These are phyloP conservation scores for Dryas iulia DNA, from an alignment of 1,140 invertebrate species.

Conservation along the genomic window DNA sequence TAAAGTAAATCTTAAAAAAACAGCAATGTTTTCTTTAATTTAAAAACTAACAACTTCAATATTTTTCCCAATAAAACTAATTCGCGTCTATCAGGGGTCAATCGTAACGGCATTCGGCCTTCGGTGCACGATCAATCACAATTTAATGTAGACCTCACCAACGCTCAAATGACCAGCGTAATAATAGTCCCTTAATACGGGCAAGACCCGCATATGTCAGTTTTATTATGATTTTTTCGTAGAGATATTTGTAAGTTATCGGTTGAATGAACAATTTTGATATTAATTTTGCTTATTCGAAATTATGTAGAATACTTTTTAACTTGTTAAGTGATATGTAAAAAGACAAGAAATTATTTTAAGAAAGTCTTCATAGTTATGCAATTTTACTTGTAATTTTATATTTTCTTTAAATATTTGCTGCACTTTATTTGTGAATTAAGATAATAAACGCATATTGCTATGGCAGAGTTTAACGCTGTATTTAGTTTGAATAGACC, in stretches of 20 bases:
- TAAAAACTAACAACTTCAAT: slow-evolving; percentile 5
- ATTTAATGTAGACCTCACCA: slow-evolving; percentile 44
- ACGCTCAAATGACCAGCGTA: slow-evolving; percentile 37
- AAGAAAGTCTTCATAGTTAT: too few species aligned
- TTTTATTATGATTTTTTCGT: neutral
- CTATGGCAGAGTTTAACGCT: too few species aligned
- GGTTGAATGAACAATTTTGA: neutral
- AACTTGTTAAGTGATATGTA: too few species aligned
- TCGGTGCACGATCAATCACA: slow-evolving; percentile 58
- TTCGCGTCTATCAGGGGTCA: slow-evolving; percentile 56
- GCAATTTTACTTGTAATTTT: too few species aligned
- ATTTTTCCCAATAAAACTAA: slow-evolving; percentile 63
- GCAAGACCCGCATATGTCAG: neutral
- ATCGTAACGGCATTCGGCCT: slow-evolving; percentile 61
- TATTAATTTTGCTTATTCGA: too few species aligned
- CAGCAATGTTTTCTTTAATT: neutral
- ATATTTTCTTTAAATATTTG: too few species aligned
- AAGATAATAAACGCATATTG: too few species aligned
- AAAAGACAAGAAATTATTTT: too few species aligned
- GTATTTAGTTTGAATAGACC: too few species aligned
- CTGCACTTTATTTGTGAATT: too few species aligned
- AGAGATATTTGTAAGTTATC: neutral
- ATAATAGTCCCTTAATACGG: slow-evolving; percentile 7
- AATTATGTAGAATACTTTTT: too few species aligned
- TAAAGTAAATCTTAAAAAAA: too few species aligned